phyloP scores from a whole-genome alignment of 2,888 invertebrate genomes.

The Diarsia brunnea region DNA sequence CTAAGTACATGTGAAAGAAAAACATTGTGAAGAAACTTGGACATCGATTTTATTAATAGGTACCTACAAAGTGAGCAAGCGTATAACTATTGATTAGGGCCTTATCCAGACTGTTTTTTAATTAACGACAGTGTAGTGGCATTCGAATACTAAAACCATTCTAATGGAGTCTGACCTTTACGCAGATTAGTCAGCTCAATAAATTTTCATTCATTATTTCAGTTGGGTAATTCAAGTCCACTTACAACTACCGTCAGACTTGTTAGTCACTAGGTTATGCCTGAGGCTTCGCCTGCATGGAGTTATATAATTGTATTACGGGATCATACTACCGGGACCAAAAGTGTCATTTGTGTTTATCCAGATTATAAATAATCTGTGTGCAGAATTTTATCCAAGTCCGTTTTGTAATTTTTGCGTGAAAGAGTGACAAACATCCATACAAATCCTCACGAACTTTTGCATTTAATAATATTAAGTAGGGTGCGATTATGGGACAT shows the following conservation, averaged over 20 bases:
- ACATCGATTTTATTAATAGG: constrained; percentile 5
- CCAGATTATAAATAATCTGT: too few species aligned
- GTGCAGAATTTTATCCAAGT: too few species aligned
- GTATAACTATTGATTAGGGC: not conserved
- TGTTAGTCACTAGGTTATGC: not conserved
- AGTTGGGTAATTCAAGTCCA: not conserved
- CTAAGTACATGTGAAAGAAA: not conserved
- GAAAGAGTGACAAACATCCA: too few species aligned
- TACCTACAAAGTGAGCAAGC: not conserved
- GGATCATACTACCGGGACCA: too few species aligned
- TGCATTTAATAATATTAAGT: too few species aligned
- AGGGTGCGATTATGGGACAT: not conserved
- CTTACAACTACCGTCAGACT: not conserved
- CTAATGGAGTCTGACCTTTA: not conserved
- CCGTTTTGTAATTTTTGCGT: too few species aligned
- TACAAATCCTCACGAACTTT: too few species aligned
- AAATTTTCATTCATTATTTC: not conserved
- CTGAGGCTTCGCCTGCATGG: too few species aligned
- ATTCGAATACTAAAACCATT: not conserved
- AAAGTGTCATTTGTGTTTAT: too few species aligned
- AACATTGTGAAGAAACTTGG: constrained; percentile 2
- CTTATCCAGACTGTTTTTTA: not conserved
- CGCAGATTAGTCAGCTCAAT: not conserved
- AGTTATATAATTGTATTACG: too few species aligned
- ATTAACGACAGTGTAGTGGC: not conserved